A percentile compares a stretch with the other conserved stretches of the same genome.
Evolutionary conservation across 2,113 vertebrate genomes (phyloP).

Genomic region (Gracilinanus agilis): DNA sequence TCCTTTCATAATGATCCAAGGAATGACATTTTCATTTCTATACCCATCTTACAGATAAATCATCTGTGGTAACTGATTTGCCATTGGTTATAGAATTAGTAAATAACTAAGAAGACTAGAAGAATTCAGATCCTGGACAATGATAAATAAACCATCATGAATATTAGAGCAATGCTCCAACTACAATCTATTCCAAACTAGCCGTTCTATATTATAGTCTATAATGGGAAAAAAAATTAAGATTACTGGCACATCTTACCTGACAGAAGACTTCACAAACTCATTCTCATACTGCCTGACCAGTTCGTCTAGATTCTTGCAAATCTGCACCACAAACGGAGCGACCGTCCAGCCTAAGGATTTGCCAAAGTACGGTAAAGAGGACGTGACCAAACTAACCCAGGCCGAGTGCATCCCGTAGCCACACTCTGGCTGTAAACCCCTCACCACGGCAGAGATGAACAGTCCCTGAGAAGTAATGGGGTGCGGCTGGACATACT

Average conservation of each 20-base stretch:
- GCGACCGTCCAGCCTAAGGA: constrained; percentile 95
- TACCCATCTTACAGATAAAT: constrained; percentile 30
- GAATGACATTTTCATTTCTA: background rate
- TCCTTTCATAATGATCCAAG: constrained; percentile 8
- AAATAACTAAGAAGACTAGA: background rate
- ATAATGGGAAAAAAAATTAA: background rate
- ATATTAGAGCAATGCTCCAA: background rate
- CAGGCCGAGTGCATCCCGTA: constrained; percentile 96
- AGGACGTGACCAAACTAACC: constrained; percentile 92
- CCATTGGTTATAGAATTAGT: background rate
- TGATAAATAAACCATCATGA: background rate
- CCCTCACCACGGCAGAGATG: constrained; percentile 92
- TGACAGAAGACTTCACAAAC: constrained; percentile 85
- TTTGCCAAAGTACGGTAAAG: constrained; percentile 93
- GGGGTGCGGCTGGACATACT: constrained; percentile 92
- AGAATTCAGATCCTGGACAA: background rate
- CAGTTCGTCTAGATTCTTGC: constrained; percentile 95
- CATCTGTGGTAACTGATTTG: background rate
- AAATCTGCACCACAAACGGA: constrained; percentile 94
- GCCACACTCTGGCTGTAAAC: constrained; percentile 93
- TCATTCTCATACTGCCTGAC: constrained; percentile 94
- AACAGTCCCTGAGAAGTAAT: constrained; percentile 97
- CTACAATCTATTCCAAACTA: accelerated
- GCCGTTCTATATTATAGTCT: background rate
- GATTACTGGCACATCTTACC: constrained; percentile 81